Evolutionary conservation across 1,140 invertebrate species (phyloP), one percentile per base, ranked within the genome.

Genomic region (Drosophila teissieri): DNA sequence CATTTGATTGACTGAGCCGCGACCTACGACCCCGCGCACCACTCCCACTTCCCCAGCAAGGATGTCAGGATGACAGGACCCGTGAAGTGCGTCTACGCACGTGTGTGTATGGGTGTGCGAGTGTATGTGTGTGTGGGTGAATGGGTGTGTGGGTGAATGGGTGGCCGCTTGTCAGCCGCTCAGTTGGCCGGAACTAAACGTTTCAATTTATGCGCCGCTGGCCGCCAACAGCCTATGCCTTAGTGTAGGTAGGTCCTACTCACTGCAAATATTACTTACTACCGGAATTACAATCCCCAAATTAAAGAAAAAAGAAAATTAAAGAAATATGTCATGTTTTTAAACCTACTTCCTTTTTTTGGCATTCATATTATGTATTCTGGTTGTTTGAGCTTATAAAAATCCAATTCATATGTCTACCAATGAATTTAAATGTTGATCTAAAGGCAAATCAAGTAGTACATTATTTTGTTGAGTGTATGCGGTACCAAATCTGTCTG

Each of bases 121-220:
- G 22, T 5, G 24, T 4, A 7, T 0, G 27, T 0, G 51, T 52
- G 19, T 45, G 49, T 37, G 36, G 22, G 48, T 24, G 24, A 0
- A 8, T 2, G 27, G 27, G 51, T 52, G 19, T 45, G 49, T 40
- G 36, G 31, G 48, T 27, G 27, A 8, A 8, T 31, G 31, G 31
- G 10, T 46, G 52, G 58, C 36, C 52, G 60, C 37, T 34, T 67
- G 61, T 81, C 61, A 78, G 72, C 57, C 80, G 82, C 39, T 78
- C 83, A 88, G 75, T 88, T 86, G 69, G 78, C 69, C 83, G 79
- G 73, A 86, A 82, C 83, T 86, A 88, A 86, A 86, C 79, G 83
- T 72, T 82, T 88, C 75, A 86, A 86, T 86, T 82, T 88, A 88
- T 88, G 70, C 79, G 45, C 63, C 58, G 48, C 24, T 73, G 56